These are phyloP conservation scores for Pantala flavescens DNA, from an alignment of 1,140 invertebrate genomes.

Conservation along the genomic window DNA sequence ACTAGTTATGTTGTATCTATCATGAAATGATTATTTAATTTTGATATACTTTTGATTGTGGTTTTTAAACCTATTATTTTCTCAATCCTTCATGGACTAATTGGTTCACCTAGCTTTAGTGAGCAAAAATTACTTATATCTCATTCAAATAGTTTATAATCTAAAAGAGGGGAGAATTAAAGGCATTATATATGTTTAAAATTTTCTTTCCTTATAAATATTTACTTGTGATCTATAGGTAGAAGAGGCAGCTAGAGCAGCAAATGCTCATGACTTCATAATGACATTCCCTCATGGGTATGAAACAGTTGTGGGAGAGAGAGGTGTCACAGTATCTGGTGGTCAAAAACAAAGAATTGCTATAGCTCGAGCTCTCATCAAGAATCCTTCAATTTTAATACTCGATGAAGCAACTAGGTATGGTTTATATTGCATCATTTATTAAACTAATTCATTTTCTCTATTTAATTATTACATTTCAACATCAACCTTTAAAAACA, in stretches of 20 bases:
- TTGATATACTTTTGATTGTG: too few species aligned
- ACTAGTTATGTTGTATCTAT: too few species aligned
- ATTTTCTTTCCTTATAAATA: too few species aligned
- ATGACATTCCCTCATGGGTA: slow-evolving; percentile 72
- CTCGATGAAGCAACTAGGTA: slow-evolving; percentile 87
- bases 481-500: slow-evolving; percentile 6
- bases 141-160: too few species aligned
- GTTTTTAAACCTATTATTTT: too few species aligned
- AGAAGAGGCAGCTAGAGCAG: slow-evolving; percentile 64
- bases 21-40: too few species aligned
- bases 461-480: slow-evolving; percentile 20
- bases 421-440: too few species aligned
- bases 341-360: slow-evolving; percentile 87
- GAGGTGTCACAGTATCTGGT: slow-evolving; percentile 78
- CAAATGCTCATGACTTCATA: slow-evolving; percentile 89
- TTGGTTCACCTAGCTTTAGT: not conserved
- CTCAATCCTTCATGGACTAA: too few species aligned
- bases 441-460: slow-evolving; percentile 15
- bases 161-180: too few species aligned
- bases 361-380: slow-evolving; percentile 77
- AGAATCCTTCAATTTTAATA: slow-evolving; percentile 75
- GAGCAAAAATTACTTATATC: too few species aligned
- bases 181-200: too few species aligned
- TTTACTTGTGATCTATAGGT: slow-evolving; percentile 37
- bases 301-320: slow-evolving; percentile 77